Evolutionary conservation across 2,888 invertebrate species (phyloP).

Genomic region (Campoplex nolae): DNA sequence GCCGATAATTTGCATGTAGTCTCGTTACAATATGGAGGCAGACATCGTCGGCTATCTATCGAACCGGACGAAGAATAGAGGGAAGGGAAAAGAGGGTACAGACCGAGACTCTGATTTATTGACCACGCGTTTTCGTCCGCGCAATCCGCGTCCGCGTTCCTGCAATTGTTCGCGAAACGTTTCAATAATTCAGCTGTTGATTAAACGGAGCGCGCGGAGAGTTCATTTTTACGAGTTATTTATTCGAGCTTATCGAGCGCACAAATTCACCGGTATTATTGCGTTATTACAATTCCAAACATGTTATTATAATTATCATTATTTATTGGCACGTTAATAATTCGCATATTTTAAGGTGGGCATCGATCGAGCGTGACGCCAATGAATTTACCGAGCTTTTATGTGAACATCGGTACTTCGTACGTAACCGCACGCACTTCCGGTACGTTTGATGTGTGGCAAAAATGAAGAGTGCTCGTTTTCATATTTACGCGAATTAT

Average conservation of each 20-base stretch:
- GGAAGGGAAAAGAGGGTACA: constrained; percentile 55
- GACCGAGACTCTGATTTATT: constrained; percentile 81
- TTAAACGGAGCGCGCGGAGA: constrained; percentile 76
- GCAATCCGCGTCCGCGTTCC: constrained; percentile 43
- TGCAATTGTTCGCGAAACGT: constrained; percentile 80
- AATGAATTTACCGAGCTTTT: constrained; percentile 35
- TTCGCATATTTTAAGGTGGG: constrained; percentile 14
- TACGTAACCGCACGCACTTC: not conserved
- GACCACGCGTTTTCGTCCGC: constrained; percentile 73
- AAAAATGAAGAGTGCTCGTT: not conserved
- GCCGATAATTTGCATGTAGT: constrained; percentile 29
- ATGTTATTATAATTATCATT: constrained; percentile 49
- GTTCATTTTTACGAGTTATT: constrained; percentile 82
- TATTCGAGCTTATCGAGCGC: constrained; percentile 70
- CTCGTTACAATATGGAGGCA: constrained; percentile 37
- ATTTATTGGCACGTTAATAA: constrained; percentile 25
- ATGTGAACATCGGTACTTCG: not conserved
- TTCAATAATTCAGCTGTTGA: constrained; percentile 83
- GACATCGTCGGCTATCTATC: constrained; percentile 54
- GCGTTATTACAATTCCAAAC: constrained; percentile 27
- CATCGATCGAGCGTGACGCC: constrained; percentile 47
- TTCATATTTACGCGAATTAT: not conserved
- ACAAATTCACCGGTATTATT: constrained; percentile 20
- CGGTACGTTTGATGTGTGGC: not conserved
- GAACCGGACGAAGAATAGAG: constrained; percentile 24